Conservation (phyloP, 2,888 invertebrate genomes). For the Cataglyphis cursor region DNA sequence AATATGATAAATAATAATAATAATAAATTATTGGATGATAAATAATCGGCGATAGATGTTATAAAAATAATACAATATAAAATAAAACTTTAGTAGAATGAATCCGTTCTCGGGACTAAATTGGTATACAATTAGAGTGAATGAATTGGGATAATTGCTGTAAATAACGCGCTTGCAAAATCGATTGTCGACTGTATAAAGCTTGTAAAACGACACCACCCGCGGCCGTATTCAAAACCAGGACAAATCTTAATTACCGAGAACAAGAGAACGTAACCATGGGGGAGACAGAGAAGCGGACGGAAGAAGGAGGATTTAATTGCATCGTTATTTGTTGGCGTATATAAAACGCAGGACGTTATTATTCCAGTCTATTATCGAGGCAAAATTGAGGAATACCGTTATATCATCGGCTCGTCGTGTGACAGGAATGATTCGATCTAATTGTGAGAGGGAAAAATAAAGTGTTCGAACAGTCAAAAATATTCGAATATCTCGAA, state of each 20-base stretch:
- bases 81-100: not conserved
- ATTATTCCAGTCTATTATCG: slow-evolving; percentile 30
- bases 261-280: slow-evolving; percentile 10
- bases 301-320: slow-evolving; percentile 3
- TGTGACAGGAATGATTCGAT: slow-evolving; percentile 27
- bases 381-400: not conserved
- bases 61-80: not conserved
- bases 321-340: slow-evolving; percentile 41
- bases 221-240: slow-evolving; percentile 15
- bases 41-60: slow-evolving; percentile 4
- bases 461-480: not conserved
- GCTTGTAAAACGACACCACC: not conserved
- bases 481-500: not conserved
- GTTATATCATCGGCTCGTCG: not conserved
- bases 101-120: not conserved
- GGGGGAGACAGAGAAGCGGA: not conserved
- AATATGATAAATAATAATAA: too few relatives aligned
- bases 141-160: slow-evolving; percentile 41
- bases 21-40: not conserved
- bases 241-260: slow-evolving; percentile 42
- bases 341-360: slow-evolving; percentile 15
- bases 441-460: slow-evolving; percentile 9
- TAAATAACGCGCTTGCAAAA: slow-evolving; percentile 39
- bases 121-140: slow-evolving; percentile 6
- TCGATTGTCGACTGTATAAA: slow-evolving; percentile 29